phyloP scores from a whole-genome alignment of 2,797 vertebrate genomes.

The Siniperca obscura region DNA sequence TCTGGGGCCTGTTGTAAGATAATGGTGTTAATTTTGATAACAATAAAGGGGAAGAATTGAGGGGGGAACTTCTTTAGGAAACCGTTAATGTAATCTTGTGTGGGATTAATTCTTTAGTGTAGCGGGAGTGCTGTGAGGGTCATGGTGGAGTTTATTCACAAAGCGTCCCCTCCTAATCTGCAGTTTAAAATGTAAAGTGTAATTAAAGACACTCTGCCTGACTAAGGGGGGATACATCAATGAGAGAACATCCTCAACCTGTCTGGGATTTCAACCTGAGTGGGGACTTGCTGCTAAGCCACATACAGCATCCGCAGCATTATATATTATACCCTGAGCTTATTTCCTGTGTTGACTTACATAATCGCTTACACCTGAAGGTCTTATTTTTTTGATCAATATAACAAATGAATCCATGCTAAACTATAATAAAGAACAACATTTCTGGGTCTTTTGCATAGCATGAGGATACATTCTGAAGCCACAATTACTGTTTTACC shows the following conservation, averaged over 20 bases:
- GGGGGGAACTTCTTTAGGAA: slow-evolving; percentile 75
- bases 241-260: slow-evolving; percentile 62
- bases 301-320: slow-evolving; percentile 49
- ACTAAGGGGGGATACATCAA: slow-evolving; percentile 56
- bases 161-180: slow-evolving; percentile 79
- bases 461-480: background rate
- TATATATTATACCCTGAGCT: slow-evolving; percentile 32
- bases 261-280: slow-evolving; percentile 50
- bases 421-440: background rate
- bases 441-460: background rate
- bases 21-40: slow-evolving; percentile 81
- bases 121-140: slow-evolving; percentile 65
- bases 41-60: slow-evolving; percentile 55
- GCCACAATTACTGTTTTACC: slow-evolving; percentile 17
- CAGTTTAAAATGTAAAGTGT: slow-evolving; percentile 82
- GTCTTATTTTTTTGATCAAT: slow-evolving; percentile 13
- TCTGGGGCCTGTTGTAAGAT: slow-evolving; percentile 74
- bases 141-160: slow-evolving; percentile 75
- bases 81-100: slow-evolving; percentile 84
- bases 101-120: slow-evolving; percentile 83
- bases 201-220: slow-evolving; percentile 80
- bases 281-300: slow-evolving; percentile 49
- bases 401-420: slow-evolving; percentile 5
- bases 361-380: slow-evolving; percentile 12
- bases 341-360: slow-evolving; percentile 33